Evolutionary conservation across 2,888 invertebrate genomes (phyloP), one percentile per base, ranked within the genome.

Genomic region (Tiliacea citrago): DNA sequence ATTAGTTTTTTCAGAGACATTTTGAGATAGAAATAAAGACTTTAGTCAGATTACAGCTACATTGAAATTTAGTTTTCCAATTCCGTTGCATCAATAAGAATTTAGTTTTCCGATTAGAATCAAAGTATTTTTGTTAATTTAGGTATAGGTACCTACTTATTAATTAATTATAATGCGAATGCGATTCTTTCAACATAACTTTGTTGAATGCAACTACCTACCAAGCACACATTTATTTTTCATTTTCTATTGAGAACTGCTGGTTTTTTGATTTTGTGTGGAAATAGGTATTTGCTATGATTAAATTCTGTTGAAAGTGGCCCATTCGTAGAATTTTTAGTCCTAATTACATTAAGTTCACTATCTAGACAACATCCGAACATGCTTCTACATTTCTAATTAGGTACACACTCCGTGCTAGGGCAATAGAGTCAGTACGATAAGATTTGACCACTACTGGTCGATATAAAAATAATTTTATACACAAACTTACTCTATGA

Each of bases 401-500:
- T 86, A 75, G 73, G 75, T 85, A 75, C 83, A 85, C 68, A 80
- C 80, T 76, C 87, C 87, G 77, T 80, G 77, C 83, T 85, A 73
- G 63, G 68, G 73, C 81, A 83, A 73, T 83, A 72, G 42, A 77
- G 81, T 63, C 42, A 79, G 49, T 80, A 78, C 57, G 0, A 62
- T 60, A 58, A 63, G 57, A 42, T 63, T 72, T 67, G 39, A 73
- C 68, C 55, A 70, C 55, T 57, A 39, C 58, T 47, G 65, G 29
- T 73, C 45, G 72, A 86, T 86, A 86, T 67, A 83, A 86, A 86
- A 87, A 87, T 88, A 86, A 70, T 81, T 81, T 84, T 73, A 68
- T 82, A 77, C 68, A 81, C 76, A 69, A 75, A 80, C 68, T 80
- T 80, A 81, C 55, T 75, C 73, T 75, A 86, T 62, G 81, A 84